Percentiles rank a stretch among this genome's conserved stretches.
phyloP scores from a whole-genome alignment of 2,113 vertebrate genomes.

The Protomyctophum bolini region DNA sequence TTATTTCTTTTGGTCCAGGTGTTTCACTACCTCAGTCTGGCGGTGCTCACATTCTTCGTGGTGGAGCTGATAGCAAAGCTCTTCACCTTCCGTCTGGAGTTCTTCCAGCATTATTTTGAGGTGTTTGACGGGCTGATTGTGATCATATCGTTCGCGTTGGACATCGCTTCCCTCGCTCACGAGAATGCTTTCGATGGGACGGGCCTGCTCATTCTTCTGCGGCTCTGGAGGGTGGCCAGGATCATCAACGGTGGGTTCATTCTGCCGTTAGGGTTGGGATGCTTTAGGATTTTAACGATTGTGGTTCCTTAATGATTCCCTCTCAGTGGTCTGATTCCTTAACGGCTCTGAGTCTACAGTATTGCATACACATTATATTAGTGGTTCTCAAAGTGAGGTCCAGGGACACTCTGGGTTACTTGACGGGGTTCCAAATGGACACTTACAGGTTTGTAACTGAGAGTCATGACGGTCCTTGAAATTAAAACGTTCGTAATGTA shows the following conservation, averaged over 20 bases:
- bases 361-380: no score
- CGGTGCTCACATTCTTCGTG: slow-evolving; percentile 89
- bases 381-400: no score
- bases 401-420: no score
- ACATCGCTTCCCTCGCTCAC: slow-evolving; percentile 83
- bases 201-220: slow-evolving; percentile 89
- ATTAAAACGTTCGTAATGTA: no score
- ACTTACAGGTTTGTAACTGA: neutral
- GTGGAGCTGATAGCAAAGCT: slow-evolving; percentile 89
- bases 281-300: no score
- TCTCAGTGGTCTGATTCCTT: no score
- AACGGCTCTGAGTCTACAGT: no score
- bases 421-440: no score
- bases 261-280: no score
- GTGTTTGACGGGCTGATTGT: slow-evolving; percentile 90
- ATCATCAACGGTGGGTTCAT: slow-evolving; percentile 89
- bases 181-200: slow-evolving; percentile 88
- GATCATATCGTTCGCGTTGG: slow-evolving; percentile 88
- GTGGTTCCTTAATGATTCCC: no score
- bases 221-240: slow-evolving; percentile 95
- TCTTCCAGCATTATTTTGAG: slow-evolving; percentile 95
- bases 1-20: slow-evolving; percentile 73
- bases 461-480: no score
- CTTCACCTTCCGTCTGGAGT: slow-evolving; percentile 86
- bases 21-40: slow-evolving; percentile 91